A percentile compares a stretch with the other conserved stretches of the same genome.
phyloP scores from a whole-genome alignment of 2,797 vertebrate genomes.

The Leptoclinus maculatus region DNA sequence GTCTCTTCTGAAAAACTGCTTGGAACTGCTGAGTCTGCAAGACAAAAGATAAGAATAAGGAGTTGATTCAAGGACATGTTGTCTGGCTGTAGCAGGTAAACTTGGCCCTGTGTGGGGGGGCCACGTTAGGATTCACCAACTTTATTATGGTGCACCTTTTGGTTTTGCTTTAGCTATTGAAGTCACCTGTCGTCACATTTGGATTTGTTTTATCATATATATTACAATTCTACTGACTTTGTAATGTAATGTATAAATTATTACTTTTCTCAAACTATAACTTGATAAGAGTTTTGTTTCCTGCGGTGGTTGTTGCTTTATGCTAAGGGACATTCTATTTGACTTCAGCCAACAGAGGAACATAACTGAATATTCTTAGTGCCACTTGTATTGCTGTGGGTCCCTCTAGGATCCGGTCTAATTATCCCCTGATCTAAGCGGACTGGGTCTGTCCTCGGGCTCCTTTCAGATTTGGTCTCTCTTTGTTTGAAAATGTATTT shows the following conservation, averaged over 20 bases:
- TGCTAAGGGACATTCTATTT: neutral
- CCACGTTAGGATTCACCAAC: neutral
- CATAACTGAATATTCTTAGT: neutral
- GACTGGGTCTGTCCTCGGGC: neutral
- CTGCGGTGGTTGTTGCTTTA: no score
- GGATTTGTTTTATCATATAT: neutral
- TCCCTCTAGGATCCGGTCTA: neutral
- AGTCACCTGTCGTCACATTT: neutral
- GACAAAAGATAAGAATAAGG: constrained; percentile 13
- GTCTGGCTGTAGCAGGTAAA: constrained; percentile 10
- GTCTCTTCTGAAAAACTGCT: constrained; percentile 60
- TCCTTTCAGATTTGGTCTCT: neutral
- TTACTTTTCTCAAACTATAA: neutral
- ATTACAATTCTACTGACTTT: neutral
- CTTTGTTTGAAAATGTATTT: neutral
- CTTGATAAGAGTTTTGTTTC: neutral
- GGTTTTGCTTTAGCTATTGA: neutral
- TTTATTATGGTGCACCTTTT: neutral
- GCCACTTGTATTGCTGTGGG: neutral
- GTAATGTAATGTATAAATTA: neutral
- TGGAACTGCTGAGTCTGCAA: constrained; percentile 65
- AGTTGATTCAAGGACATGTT: constrained; percentile 13
- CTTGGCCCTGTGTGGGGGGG: constrained; percentile 4
- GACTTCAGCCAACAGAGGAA: neutral
- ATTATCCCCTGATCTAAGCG: neutral